Percentiles rank a stretch among this genome's conserved stretches.
Evolutionary conservation across 2,888 invertebrate genomes (phyloP).

Genomic region (Zaprionus obscuricornis): DNA sequence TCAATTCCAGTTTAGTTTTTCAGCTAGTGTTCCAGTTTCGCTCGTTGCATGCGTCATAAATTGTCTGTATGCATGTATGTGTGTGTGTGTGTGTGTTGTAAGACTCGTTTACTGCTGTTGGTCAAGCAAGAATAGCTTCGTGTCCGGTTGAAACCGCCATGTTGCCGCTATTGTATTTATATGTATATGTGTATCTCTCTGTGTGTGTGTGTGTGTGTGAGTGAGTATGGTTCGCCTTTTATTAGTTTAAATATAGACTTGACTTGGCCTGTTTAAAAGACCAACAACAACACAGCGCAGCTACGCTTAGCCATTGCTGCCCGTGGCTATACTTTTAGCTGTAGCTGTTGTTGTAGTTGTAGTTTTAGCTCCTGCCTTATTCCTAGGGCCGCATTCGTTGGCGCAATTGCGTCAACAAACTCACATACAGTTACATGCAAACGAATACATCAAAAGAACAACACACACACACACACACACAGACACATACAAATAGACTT

Average conservation of each 20-base stretch:
- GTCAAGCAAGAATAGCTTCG: conserved; percentile 25
- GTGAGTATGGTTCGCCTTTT: conserved; percentile 57
- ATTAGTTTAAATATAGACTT: conserved; percentile 77
- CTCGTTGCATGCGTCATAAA: conserved; percentile 49
- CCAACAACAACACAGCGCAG: neutral
- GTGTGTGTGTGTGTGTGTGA: conserved; percentile 7
- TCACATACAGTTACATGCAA: conserved; percentile 23
- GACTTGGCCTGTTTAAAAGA: conserved; percentile 57
- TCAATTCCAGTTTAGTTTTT: conserved; percentile 7
- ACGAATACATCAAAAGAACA: too few relatives aligned
- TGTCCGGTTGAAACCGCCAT: conserved; percentile 48
- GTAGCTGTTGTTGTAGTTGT: conserved; percentile 32
- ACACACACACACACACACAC: conserved; percentile 7
- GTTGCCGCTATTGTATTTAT: conserved; percentile 13
- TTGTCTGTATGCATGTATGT: conserved; percentile 24
- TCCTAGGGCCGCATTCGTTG: conserved; percentile 48
- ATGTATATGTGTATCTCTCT: conserved; percentile 2
- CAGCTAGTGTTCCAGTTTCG: conserved; percentile 16
- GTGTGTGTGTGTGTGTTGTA: conserved; percentile 8
- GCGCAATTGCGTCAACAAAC: conserved; percentile 73
- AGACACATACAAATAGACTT: conserved; percentile 8
- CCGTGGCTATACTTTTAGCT: conserved; percentile 27
- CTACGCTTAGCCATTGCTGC: conserved; percentile 12
- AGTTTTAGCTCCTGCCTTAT: conserved; percentile 32
- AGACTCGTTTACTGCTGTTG: conserved; percentile 10